Conservation (phyloP, 2,113 vertebrate genomes). For the Tiliqua scincoides region DNA sequence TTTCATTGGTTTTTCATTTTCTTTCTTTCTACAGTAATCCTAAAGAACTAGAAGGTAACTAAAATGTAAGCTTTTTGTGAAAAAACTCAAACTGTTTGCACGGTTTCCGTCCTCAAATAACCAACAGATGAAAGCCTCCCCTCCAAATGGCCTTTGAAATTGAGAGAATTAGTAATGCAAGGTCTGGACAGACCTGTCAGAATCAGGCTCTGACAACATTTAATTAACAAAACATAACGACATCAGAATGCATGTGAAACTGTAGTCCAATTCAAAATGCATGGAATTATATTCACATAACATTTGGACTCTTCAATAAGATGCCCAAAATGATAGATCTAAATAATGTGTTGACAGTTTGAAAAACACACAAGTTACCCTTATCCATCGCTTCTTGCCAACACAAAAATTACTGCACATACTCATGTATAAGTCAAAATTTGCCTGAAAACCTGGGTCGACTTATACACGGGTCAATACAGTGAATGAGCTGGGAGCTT, state of each 20-base stretch:
- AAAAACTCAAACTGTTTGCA: not conserved
- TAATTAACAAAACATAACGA: not conserved
- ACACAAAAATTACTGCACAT: too few species aligned
- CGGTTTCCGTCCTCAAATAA: not conserved
- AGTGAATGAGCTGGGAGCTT: too few species aligned
- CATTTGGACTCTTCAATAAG: not conserved
- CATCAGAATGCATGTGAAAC: not conserved
- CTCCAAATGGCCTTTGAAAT: not conserved
- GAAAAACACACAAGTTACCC: not conserved
- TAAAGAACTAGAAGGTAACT: not conserved
- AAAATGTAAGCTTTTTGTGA: not conserved
- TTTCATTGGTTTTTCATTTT: not conserved
- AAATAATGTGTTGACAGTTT: too few species aligned
- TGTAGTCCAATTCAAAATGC: not conserved
- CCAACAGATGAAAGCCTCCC: not conserved
- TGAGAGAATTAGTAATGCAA: not conserved
- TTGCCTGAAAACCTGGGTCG: too few species aligned
- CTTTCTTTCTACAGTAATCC: not conserved
- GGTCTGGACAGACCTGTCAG: not conserved
- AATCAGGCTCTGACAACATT: not conserved
- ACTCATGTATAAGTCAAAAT: too few species aligned
- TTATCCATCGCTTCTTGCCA: not conserved
- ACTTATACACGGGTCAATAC: too few species aligned
- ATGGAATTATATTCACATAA: not conserved
- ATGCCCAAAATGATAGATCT: not conserved